Base-by-base conservation (phyloP, 35 echinoderm and acorn worm genomes). In the Diadema setosum region DNA sequence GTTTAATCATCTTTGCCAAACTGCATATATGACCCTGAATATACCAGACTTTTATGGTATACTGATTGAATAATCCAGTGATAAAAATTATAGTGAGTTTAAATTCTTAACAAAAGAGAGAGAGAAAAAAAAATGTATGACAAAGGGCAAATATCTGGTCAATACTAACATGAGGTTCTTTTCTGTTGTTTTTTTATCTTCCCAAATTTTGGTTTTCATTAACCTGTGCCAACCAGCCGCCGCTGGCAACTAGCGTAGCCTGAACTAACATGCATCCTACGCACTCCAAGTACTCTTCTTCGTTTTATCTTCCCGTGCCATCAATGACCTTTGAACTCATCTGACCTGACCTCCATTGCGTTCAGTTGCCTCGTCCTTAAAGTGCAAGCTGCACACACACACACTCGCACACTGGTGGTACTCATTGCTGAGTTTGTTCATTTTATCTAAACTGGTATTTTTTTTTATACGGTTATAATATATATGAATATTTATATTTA, bases 121-220 rank as follows among this genome's bases (percentile, higher is more conserved):
- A 33, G 1, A 34, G 63, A 67, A 67, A 34, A 67, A 67, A 78
- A 25, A n/a, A 42, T 41, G 44, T 9, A 44, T 24, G 25, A 78
- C 17, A 44, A 43, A 35, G 73, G 73, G 73, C 73, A 35, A 78
- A 78, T 78, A 78, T 78, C 73, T 78, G 73, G 73, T 78, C 73
- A n/a, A 43, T 78, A 78, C 73, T 78, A 78, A 78, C 73, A 78
- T 1, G 40, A 78, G 73, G 73, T 78, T 78, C 73, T 78, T 78
- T 78, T 78, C 73, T 78, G 73, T 78, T 52, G 9, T n/a, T n/a
- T n/a, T 78, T 73, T 78, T 78, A 42, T 78, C 73, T 78, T 78
- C 73, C 73, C 73, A 78, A 67, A 33, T 78, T 78, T 78, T 78
- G 73, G 73, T 78, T 78, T 78, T 78, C 73, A 78, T 78, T 78